phyloP scores from a whole-genome alignment of 2,113 vertebrate species.

The Neopipo cinnamomea region DNA sequence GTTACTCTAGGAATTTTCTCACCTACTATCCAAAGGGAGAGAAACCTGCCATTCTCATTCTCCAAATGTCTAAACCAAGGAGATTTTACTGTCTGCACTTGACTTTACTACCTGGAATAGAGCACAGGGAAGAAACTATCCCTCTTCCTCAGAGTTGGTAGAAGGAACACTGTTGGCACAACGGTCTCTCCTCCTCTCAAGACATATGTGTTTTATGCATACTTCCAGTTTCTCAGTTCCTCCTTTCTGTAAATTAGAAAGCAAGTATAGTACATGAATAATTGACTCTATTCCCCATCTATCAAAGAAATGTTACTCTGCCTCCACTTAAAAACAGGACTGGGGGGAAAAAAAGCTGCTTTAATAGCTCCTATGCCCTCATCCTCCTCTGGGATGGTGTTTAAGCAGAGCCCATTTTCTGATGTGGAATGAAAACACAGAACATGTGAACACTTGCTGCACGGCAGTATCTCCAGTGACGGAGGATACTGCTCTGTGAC shows the following conservation, averaged over 20 bases:
- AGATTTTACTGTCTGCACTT: not conserved
- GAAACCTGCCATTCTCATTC: not conserved
- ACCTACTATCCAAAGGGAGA: not conserved
- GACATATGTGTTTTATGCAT: rapidly evolving
- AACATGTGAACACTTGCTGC: not conserved
- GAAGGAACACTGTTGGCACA: not conserved
- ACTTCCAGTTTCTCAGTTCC: not conserved
- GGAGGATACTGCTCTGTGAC: not conserved
- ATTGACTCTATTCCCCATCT: rapidly evolving
- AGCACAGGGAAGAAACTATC: not conserved
- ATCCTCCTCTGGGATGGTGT: not conserved
- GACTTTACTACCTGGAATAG: not conserved
- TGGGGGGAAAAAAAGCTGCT: not conserved
- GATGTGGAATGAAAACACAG: not conserved
- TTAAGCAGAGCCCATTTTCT: not conserved
- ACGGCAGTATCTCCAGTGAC: not conserved
- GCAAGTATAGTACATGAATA: rapidly evolving
- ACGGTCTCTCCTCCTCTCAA: not conserved
- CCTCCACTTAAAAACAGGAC: not conserved
- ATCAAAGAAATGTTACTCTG: not conserved
- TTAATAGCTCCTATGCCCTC: not conserved
- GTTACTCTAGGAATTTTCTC: not conserved
- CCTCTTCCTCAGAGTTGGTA: not conserved
- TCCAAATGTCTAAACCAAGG: not conserved
- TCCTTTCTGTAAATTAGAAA: not conserved